Evolutionary conservation across 2,797 vertebrate species (phyloP).

Genomic region (Clarias platycephalus): DNA sequence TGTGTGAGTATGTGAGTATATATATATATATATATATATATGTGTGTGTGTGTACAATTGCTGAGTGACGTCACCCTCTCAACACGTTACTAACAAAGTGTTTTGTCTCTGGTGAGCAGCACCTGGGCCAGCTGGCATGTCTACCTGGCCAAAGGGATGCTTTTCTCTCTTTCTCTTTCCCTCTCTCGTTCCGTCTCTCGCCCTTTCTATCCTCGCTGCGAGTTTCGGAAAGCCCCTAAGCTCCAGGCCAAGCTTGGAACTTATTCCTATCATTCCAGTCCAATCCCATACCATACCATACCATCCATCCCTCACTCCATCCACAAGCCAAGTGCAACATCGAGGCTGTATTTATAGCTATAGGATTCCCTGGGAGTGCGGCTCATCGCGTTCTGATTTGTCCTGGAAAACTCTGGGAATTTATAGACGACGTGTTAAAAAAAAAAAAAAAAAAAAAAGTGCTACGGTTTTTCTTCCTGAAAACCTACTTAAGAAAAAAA

Average conservation of each 20-base stretch:
- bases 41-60: slow-evolving; percentile 12
- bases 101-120: slow-evolving; percentile 48
- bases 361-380: not conserved
- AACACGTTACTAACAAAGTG: slow-evolving; percentile 36
- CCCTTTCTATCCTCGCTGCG: not conserved
- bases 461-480: not conserved
- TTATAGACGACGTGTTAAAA: not conserved
- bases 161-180: not conserved
- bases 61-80: slow-evolving; percentile 50
- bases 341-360: slow-evolving; percentile 8
- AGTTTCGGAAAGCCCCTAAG: slow-evolving; percentile 39
- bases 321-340: not conserved
- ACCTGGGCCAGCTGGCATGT: slow-evolving; percentile 46
- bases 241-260: slow-evolving; percentile 4
- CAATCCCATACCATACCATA: not conserved
- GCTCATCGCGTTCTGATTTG: not conserved
- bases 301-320: not conserved
- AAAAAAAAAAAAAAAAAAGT: not conserved
- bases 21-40: not conserved
- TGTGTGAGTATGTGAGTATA: slow-evolving; percentile 33
- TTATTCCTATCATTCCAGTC: slow-evolving; percentile 17
- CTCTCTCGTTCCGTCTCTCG: not conserved
- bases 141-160: slow-evolving; percentile 18
- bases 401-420: not conserved
- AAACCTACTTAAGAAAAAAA: not conserved